Conservation (phyloP, 1,140 invertebrate genomes). For the Hylaeus volcanicus region DNA sequence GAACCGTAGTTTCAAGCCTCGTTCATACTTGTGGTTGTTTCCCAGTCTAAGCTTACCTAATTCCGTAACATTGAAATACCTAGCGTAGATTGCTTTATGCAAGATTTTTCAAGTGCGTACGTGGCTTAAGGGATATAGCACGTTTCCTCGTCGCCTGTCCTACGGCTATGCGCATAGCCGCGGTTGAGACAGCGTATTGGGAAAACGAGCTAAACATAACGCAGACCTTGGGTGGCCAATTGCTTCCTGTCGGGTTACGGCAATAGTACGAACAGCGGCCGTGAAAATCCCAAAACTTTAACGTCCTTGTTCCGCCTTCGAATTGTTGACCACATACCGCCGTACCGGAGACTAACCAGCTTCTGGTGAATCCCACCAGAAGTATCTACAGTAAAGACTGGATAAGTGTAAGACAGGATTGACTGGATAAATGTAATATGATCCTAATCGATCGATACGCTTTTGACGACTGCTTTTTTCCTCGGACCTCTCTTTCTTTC, state of each 20-base stretch:
- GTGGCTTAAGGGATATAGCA: background rate
- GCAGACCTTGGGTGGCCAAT: constrained; percentile 6
- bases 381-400: background rate
- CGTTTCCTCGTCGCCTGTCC: background rate
- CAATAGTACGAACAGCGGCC: background rate
- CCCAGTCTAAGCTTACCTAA: too few relatives aligned
- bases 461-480: too few relatives aligned
- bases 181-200: background rate
- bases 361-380: constrained; percentile 11
- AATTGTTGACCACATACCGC: constrained; percentile 5
- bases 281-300: background rate
- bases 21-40: background rate
- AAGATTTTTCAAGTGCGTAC: background rate
- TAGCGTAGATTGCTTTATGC: background rate
- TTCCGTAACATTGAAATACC: too few relatives aligned
- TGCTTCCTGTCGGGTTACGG: background rate
- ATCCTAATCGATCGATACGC: too few relatives aligned
- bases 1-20: background rate
- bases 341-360: background rate
- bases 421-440: too few relatives aligned
- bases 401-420: too few relatives aligned
- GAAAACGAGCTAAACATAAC: constrained; percentile 1
- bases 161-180: background rate
- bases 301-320: background rate
- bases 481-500: too few relatives aligned